Percentiles rank a stretch among this genome's conserved stretches.
Evolutionary conservation across 1,140 invertebrate genomes (phyloP).

Genomic region (Drosophila sulfurigaster): DNA sequence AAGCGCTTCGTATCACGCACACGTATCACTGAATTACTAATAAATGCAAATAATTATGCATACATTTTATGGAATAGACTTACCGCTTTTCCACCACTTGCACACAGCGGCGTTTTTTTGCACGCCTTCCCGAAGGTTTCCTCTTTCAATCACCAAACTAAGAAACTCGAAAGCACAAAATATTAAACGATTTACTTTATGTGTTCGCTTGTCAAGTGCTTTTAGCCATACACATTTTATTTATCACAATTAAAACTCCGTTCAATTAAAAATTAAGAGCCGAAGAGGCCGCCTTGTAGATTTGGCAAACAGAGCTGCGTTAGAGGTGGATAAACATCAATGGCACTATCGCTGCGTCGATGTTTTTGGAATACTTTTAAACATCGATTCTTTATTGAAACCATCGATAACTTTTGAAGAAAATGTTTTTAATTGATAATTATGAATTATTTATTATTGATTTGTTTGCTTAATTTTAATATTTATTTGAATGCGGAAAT

Average conservation of each 20-base stretch:
- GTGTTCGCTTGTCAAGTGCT: not conserved
- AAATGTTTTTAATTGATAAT: too few species aligned
- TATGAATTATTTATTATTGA: too few species aligned
- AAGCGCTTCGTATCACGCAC: not conserved
- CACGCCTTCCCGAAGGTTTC: slow-evolving; percentile 7
- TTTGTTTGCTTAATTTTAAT: too few species aligned
- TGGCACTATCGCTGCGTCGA: too few species aligned
- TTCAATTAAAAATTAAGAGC: not conserved
- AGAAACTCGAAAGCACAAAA: not conserved
- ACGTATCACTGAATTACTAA: not conserved
- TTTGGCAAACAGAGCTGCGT: slow-evolving; percentile 47
- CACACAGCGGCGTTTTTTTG: slow-evolving; percentile 40
- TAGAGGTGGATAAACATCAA: not conserved
- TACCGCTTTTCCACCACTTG: slow-evolving; percentile 23
- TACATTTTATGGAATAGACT: slow-evolving; percentile 16
- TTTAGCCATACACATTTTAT: slow-evolving; percentile 20
- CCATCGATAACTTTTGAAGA: too few species aligned
- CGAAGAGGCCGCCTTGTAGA: slow-evolving; percentile 36
- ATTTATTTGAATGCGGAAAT: too few species aligned
- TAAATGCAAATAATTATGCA: slow-evolving; percentile 14
- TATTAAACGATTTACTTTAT: not conserved
- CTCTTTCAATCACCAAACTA: not conserved
- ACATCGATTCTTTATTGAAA: too few species aligned
- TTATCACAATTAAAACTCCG: not conserved
- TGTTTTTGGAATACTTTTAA: too few species aligned